A percentile compares a stretch with the other conserved stretches of the same genome.
phyloP scores from a whole-genome alignment of 2,113 vertebrate genomes.

The Dunckerocampus dactyliophorus region DNA sequence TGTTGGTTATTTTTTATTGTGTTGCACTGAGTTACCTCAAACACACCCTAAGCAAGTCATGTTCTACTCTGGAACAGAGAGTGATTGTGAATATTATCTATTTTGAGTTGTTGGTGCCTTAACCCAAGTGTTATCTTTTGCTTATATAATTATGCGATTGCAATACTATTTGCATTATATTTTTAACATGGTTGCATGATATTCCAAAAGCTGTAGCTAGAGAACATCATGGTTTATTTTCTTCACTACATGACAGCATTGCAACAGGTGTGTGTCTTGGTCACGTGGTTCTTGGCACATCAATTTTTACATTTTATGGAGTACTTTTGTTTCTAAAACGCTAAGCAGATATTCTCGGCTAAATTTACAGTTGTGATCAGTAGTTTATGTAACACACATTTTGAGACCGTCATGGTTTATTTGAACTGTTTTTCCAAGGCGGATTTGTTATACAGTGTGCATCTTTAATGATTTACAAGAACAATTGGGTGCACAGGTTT shows the following conservation, averaged over 20 bases:
- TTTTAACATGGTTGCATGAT: slow-evolving; percentile 40
- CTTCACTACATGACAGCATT: slow-evolving; percentile 15
- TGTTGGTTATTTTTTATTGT: background rate
- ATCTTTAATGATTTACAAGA: no score
- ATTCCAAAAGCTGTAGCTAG: slow-evolving; percentile 16
- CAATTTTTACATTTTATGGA: slow-evolving; percentile 18
- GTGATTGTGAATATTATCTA: slow-evolving; percentile 34
- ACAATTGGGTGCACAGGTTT: no score
- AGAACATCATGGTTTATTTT: slow-evolving; percentile 8
- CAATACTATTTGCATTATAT: slow-evolving; percentile 37
- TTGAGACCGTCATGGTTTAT: no score
- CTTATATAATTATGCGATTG: background rate
- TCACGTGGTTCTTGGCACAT: slow-evolving; percentile 14
- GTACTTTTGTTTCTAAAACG: slow-evolving; percentile 32
- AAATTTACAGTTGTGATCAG: no score
- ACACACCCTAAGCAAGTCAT: slow-evolving; percentile 16
- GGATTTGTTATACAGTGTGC: no score
- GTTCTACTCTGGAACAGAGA: slow-evolving; percentile 26
- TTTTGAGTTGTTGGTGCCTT: slow-evolving; percentile 70
- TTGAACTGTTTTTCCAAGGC: no score
- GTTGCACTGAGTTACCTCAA: slow-evolving; percentile 45
- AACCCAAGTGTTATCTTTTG: slow-evolving; percentile 49
- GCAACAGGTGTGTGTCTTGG: slow-evolving; percentile 13
- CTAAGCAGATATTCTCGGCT: background rate
- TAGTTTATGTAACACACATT: no score